Evolutionary conservation across 2,797 vertebrate genomes (phyloP).

Genomic region (Neosilurus hyrtlii): DNA sequence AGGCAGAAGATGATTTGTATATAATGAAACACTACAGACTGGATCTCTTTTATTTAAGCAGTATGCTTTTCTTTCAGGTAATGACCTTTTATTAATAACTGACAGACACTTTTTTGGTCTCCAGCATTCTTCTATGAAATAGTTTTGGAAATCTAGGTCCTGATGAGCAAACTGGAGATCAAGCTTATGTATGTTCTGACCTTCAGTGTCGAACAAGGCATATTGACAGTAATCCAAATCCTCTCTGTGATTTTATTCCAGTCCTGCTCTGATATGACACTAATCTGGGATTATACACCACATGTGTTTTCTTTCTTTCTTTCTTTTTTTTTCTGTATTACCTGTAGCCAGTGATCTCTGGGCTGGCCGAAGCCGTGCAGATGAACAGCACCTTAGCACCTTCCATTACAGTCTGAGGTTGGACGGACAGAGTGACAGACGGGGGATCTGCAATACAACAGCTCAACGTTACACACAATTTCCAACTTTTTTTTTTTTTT

Average conservation of each 20-base stretch:
- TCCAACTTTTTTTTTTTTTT: not conserved
- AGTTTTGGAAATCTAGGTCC: not conserved
- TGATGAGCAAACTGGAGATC: not conserved
- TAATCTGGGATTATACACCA: constrained; percentile 7
- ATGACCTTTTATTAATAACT: not conserved
- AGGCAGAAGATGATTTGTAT: not conserved
- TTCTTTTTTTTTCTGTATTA: constrained; percentile 47
- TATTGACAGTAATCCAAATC: constrained; percentile 6
- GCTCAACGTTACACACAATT: constrained; percentile 7
- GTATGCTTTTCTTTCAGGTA: not conserved
- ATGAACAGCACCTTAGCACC: constrained; percentile 86
- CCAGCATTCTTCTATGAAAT: not conserved
- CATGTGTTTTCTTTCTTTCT: not conserved
- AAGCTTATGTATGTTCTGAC: not conserved
- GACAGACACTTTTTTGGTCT: not conserved
- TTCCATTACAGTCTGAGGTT: constrained; percentile 84
- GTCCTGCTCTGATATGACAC: not conserved
- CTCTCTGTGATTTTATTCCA: constrained; percentile 2
- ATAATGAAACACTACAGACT: too few species aligned
- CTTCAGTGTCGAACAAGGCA: not conserved
- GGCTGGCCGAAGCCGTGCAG: constrained; percentile 86
- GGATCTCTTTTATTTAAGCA: not conserved
- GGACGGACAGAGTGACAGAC: constrained; percentile 84
- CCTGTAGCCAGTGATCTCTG: constrained; percentile 89
- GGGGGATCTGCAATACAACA: constrained; percentile 78